A percentile compares a stretch with the other conserved stretches of the same genome.
phyloP scores from a whole-genome alignment of 2,888 invertebrate species.

The Drosophila seclusa region DNA sequence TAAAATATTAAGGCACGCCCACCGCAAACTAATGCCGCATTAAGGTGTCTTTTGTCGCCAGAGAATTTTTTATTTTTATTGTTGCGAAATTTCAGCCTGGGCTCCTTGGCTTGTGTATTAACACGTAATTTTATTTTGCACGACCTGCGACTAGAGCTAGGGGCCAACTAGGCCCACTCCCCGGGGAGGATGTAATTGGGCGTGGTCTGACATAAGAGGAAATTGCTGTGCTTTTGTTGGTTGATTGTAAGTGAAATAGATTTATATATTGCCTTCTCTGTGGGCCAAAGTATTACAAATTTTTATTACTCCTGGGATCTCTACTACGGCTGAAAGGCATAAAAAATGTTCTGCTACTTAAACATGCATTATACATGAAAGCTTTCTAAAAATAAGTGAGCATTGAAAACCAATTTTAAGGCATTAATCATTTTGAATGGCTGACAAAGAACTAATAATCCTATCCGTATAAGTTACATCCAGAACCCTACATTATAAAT shows the following conservation, averaged over 20 bases:
- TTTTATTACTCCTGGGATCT: constrained; percentile 17
- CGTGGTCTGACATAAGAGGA: constrained; percentile 12
- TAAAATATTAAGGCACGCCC: constrained; percentile 56
- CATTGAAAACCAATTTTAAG: neutral
- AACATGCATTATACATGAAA: constrained; percentile 21
- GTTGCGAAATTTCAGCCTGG: constrained; percentile 38
- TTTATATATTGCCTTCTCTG: constrained; percentile 1
- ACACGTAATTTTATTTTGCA: constrained; percentile 54
- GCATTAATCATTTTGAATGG: neutral
- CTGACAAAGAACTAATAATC: too few species aligned
- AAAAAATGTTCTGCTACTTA: constrained; percentile 14
- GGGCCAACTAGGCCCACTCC: too few species aligned
- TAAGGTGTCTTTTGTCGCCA: constrained; percentile 57
- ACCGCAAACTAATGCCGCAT: constrained; percentile 58
- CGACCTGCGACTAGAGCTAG: neutral
- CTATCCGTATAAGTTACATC: neutral
- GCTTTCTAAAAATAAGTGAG: neutral
- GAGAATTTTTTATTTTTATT: constrained; percentile 38
- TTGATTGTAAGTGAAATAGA: constrained; percentile 20
- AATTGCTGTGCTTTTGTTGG: constrained; percentile 38
- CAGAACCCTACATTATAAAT: neutral
- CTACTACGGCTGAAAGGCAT: neutral
- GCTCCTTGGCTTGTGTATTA: constrained; percentile 55
- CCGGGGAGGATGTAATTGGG: neutral
- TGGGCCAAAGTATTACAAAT: constrained; percentile 26